These are phyloP conservation scores for Ptiloglossa arizonensis DNA, from an alignment of 1,140 invertebrate genomes.

Conservation along the genomic window DNA sequence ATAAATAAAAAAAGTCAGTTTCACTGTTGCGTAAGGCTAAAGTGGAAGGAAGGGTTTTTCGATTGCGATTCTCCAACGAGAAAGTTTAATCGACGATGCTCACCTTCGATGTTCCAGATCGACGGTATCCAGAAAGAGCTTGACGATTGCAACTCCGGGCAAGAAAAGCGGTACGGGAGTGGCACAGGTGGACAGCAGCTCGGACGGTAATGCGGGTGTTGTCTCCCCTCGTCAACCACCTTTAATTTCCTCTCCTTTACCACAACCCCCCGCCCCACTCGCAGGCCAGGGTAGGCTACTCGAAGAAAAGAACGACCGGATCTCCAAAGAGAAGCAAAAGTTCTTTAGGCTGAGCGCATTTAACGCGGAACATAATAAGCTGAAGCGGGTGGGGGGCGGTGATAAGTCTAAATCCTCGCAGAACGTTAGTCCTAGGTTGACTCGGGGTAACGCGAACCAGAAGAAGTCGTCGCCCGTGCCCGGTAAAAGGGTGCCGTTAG, in stretches of 20 bases:
- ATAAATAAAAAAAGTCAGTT: not conserved
- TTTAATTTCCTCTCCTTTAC: conserved; percentile 78
- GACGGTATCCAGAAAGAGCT: conserved; percentile 73
- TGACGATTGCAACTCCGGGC: conserved; percentile 67
- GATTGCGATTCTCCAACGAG: not conserved
- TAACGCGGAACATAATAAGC: conserved; percentile 83
- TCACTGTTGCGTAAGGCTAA: not conserved
- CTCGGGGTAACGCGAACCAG: conserved; percentile 57
- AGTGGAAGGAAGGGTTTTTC: not conserved
- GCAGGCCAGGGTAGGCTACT: conserved; percentile 80
- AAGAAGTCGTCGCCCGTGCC: conserved; percentile 33
- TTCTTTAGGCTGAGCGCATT: conserved; percentile 91
- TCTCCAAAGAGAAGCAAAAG: conserved; percentile 93
- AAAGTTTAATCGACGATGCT: not conserved
- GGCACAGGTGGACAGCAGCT: conserved; percentile 82
- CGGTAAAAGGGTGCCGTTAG: conserved; percentile 43
- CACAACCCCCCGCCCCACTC: conserved; percentile 79
- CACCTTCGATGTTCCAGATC: conserved; percentile 67
- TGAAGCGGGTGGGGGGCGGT: conserved; percentile 79
- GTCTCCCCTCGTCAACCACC: conserved; percentile 81
- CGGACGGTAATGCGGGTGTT: conserved; percentile 84
- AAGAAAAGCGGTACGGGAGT: conserved; percentile 73
- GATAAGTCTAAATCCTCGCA: conserved; percentile 64
- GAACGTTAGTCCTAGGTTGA: conserved; percentile 66
- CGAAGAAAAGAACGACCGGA: conserved; percentile 86